Evolutionary conservation across 1,140 invertebrate genomes (phyloP).

Genomic region (Drosophila sechellia): DNA sequence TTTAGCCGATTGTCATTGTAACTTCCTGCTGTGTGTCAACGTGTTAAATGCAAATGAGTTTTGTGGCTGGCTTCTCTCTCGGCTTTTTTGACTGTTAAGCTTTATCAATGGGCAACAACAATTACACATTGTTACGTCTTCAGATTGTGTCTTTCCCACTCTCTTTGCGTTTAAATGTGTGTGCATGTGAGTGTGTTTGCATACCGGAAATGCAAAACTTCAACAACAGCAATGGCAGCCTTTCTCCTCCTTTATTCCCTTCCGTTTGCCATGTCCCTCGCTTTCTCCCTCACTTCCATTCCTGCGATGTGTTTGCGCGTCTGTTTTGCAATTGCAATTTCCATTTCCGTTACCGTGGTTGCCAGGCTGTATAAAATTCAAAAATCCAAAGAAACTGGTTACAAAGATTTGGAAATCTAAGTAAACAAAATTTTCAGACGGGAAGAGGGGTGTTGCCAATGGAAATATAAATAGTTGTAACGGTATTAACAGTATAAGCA

Average conservation of each 20-base stretch:
- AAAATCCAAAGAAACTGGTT: neutral
- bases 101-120: constrained; percentile 76
- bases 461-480: neutral
- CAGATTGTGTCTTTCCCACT: constrained; percentile 43
- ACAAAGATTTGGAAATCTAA: no score
- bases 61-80: constrained; percentile 17
- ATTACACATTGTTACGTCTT: constrained; percentile 80
- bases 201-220: constrained; percentile 82
- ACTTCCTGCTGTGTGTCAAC: constrained; percentile 38
- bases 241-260: constrained; percentile 14
- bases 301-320: constrained; percentile 45
- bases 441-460: neutral
- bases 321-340: constrained; percentile 72
- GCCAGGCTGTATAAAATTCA: constrained; percentile 3
- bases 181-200: constrained; percentile 46
- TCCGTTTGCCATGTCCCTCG: constrained; percentile 1
- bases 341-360: constrained; percentile 67
- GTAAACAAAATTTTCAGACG: neutral
- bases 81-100: constrained; percentile 51
- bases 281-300: constrained; percentile 12
- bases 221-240: constrained; percentile 53
- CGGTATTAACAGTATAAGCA: neutral
- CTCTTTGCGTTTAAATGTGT: constrained; percentile 1
- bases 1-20: constrained; percentile 31
- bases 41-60: constrained; percentile 76